These are phyloP conservation scores for Poecilia wingei DNA, from an alignment of 2,797 vertebrate species.

Conservation along the genomic window DNA sequence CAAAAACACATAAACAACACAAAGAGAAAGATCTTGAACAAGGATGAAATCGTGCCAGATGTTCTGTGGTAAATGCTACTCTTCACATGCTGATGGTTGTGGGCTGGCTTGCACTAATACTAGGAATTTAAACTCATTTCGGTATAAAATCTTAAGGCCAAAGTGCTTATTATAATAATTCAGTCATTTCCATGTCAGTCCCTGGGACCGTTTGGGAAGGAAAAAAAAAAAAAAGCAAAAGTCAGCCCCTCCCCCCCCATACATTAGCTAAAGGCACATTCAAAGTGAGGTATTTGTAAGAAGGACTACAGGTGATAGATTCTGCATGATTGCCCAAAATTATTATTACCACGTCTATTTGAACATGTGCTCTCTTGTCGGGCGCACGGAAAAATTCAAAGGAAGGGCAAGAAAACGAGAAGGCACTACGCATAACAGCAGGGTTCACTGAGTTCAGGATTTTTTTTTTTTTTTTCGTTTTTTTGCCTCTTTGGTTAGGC, in stretches of 20 bases:
- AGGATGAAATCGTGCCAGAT: conserved; percentile 63
- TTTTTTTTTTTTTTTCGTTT: not conserved
- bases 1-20: conserved; percentile 58
- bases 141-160: conserved; percentile 59
- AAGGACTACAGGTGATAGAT: conserved; percentile 31
- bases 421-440: conserved; percentile 35
- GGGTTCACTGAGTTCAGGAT: conserved; percentile 55
- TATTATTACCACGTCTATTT: conserved; percentile 30
- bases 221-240: conserved; percentile 12
- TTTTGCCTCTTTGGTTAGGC: conserved; percentile 66
- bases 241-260: not conserved
- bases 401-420: conserved; percentile 14
- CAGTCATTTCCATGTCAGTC: conserved; percentile 74
- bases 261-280: conserved; percentile 57
- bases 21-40: conserved; percentile 64
- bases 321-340: conserved; percentile 49
- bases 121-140: conserved; percentile 20
- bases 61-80: conserved; percentile 54
- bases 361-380: conserved; percentile 30
- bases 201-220: conserved; percentile 45
- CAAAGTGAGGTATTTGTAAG: conserved; percentile 67
- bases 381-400: conserved; percentile 27
- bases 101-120: conserved; percentile 66
- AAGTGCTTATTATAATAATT: conserved; percentile 78
- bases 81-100: conserved; percentile 59